These are phyloP conservation scores for Imbricaverruca yamaguchii DNA, from an alignment of 2,888 invertebrate genomes.

Conservation along the genomic window DNA sequence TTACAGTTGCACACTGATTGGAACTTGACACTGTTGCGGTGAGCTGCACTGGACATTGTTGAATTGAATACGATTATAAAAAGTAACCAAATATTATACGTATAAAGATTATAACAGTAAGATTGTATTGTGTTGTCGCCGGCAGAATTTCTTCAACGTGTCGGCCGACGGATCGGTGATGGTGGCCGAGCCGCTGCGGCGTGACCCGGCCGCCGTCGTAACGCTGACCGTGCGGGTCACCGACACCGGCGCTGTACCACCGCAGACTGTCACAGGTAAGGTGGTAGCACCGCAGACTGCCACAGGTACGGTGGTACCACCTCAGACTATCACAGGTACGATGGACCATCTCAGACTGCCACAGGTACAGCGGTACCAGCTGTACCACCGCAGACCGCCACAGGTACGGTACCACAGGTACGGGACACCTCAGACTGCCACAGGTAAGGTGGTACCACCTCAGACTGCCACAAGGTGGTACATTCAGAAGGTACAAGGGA, in stretches of 20 bases:
- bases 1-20: no score
- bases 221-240: constrained; percentile 69
- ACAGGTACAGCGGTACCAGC: constrained; percentile 57
- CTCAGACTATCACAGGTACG: constrained; percentile 38
- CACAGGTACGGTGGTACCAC: no score
- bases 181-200: constrained; percentile 55
- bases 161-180: constrained; percentile 52
- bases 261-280: constrained; percentile 68
- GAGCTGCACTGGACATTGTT: no score
- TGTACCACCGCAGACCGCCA: constrained; percentile 10
- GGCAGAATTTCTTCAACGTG: constrained; percentile 50
- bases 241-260: constrained; percentile 67
- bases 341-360: constrained; percentile 64
- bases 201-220: constrained; percentile 64
- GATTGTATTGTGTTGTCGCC: no score
- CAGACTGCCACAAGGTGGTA: not conserved
- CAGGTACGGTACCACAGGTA: not conserved
- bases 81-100: no score
- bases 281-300: constrained; percentile 29
- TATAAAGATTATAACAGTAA: no score
- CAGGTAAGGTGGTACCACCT: constrained; percentile 49
- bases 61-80: no score
- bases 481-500: not conserved
- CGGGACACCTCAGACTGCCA: constrained; percentile 64
- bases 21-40: no score